These are phyloP conservation scores for Mesoclemmys tuberculata DNA, from an alignment of 2,113 vertebrate species.

Conservation along the genomic window DNA sequence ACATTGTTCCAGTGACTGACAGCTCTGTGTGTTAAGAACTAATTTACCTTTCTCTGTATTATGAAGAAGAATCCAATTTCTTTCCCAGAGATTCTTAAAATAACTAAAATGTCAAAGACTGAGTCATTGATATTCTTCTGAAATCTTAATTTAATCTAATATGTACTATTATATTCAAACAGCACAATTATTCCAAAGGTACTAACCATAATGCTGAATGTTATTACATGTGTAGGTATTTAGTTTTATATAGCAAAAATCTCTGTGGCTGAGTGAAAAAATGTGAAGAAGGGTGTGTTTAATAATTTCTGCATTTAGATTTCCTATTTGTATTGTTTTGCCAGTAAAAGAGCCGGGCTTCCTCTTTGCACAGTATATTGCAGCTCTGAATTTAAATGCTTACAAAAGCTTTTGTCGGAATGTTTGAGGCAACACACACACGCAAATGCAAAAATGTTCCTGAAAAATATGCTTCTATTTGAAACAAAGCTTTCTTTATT, in stretches of 20 bases:
- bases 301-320: neutral
- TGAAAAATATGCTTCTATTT: neutral
- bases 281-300: constrained; percentile 3
- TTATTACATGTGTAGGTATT: neutral
- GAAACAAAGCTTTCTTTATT: neutral
- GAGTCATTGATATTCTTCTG: neutral
- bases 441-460: constrained; percentile 38
- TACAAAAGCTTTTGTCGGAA: constrained; percentile 36
- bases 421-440: constrained; percentile 24
- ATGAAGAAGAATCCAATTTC: neutral
- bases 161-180: neutral
- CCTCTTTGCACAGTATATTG: neutral
- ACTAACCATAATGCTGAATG: neutral
- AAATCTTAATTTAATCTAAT: neutral
- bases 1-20: neutral
- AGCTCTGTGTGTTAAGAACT: neutral
- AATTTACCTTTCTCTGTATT: neutral
- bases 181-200: neutral
- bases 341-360: constrained; percentile 27
- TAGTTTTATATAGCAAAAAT: neutral
- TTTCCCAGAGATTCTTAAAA: neutral
- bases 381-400: constrained; percentile 36
- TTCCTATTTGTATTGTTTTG: constrained; percentile 27
- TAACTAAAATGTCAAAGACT: neutral
- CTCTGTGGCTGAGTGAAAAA: constrained; percentile 17